Evolutionary conservation across 2,113 vertebrate species (phyloP), one percentile per base, ranked within the genome.

Genomic region (Pipa parva): DNA sequence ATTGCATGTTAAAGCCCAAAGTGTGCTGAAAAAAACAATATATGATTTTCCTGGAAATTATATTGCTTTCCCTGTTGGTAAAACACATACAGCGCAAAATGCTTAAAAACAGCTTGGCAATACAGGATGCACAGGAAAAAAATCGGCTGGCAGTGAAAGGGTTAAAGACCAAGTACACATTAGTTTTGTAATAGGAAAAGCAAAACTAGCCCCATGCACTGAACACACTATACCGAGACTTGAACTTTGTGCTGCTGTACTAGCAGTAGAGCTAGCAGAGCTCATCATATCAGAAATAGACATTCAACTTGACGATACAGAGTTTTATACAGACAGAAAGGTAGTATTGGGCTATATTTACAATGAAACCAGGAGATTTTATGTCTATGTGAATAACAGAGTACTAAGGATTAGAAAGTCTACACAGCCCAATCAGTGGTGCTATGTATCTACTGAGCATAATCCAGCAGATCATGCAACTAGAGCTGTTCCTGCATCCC

Each of bases 271-370:
- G 8, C 7, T 50, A 50, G 46, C 46, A 11, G 46, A 3, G 12
- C 15, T 50, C 22, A 39, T 39, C 20, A 7, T 7, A 21, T 3
- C 3, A 33, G 52, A 31, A 20, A n/a, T 31, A 25, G 27, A 51
- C 22, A 51, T 10, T 4, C 12, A 39, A 5, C 12, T 39, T 15
- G 37, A 39, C 37, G 12, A 10, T 39, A 15, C 13, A 21, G 25
- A 10, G 4, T 58, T 36, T 26, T 58, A 27, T 8, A 58, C 29
- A 33, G 55, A 58, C 55, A 58, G 55, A 29, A 36, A 36, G 37
- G 37, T 58, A 33, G 55, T 58, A n/a, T 36, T 58, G 22, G 31
- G 29, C 8, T 36, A 58, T 26, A 58, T 58, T 37, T n/a, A 36
- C 9, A 58, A 36, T 37, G 11, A 29, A 9, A 20, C 24, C 3